Base-by-base conservation (phyloP, 2,113 vertebrate genomes). In the Hypocryptadius cinnamomeus region DNA sequence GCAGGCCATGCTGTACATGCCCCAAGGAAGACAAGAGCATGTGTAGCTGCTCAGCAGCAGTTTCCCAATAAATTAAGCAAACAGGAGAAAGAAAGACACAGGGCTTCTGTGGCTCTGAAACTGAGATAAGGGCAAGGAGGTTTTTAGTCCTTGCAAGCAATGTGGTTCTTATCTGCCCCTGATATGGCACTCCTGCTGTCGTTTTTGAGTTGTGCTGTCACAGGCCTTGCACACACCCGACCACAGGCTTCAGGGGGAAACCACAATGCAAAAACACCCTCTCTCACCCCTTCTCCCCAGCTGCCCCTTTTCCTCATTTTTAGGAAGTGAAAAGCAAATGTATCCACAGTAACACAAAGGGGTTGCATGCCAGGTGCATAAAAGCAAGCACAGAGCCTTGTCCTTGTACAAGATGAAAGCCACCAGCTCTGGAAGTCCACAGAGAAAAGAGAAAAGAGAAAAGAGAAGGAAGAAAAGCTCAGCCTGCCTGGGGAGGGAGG, bases 351-450 rank as follows among this genome's bases (percentile, higher is more conserved):
- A 57, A 98, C 87, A 77, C 97, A 98, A 42, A 98, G 91, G 15
- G 78, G 90, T 95, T 95, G 95, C n/a, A 90, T 73, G 23, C 79
- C 9, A 6, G 96, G 61, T 65, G 97, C 97, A 8, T 93, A 98
- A 24, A 95, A 90, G 50, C 97, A 98, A 45, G 98, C 95, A 19
- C 96, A 94, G 10, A 98, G 61, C 37, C 98, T 93, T 79, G 94
- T 96, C 96, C 96, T 97, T 70, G 96, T 85, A 13, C 97, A 97
- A 27, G 95, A 92, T 8, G 95, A 97, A 83, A 98, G 96, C 39
- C 98, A 91, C 94, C 98, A 98, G 13, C 88, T 96, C 78, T 98
- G 97, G 40, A 98, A 91, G 98, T 98, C 98, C 98, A 93, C 48
- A 70, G 31, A 30, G 42, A 47, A 92, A 90, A 77, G n/a, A n/a